phyloP scores from a whole-genome alignment of 2,113 vertebrate species.

The Hydrochoerus hydrochaeris region DNA sequence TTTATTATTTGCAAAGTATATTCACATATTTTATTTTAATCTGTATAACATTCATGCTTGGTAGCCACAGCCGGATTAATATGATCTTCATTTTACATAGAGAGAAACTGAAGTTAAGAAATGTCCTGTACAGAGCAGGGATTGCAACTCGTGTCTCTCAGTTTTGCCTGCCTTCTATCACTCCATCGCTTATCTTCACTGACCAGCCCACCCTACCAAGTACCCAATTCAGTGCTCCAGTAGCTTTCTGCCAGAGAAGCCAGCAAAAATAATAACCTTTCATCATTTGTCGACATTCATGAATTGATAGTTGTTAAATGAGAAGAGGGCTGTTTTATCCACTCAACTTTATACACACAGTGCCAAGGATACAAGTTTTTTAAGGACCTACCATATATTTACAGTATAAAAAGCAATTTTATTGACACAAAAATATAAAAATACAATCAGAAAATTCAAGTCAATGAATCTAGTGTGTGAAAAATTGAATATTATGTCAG shows the following conservation, averaged over 20 bases:
- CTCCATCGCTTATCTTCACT: constrained; percentile 18
- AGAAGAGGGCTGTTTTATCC: constrained; percentile 43
- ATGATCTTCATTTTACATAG: constrained; percentile 20
- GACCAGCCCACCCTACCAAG: constrained; percentile 29
- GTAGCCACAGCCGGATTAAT: constrained; percentile 40
- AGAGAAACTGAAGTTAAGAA: constrained; percentile 55
- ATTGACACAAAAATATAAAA: constrained; percentile 51
- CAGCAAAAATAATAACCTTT: constrained; percentile 68
- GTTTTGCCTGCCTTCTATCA: not conserved
- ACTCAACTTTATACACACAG: constrained; percentile 55
- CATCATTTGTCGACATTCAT: constrained; percentile 65
- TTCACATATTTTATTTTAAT: constrained; percentile 73
- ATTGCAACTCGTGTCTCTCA: not conserved
- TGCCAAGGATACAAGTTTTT: constrained; percentile 49
- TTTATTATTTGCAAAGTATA: constrained; percentile 75
- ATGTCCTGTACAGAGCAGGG: not conserved
- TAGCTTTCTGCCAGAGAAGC: constrained; percentile 66
- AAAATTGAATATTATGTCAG: constrained; percentile 39
- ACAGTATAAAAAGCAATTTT: constrained; percentile 49
- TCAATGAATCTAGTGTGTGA: constrained; percentile 48
- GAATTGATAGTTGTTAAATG: constrained; percentile 71
- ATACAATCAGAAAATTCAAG: constrained; percentile 50
- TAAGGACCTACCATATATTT: constrained; percentile 54
- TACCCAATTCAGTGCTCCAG: constrained; percentile 39
- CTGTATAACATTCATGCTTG: constrained; percentile 50